These are phyloP conservation scores for Ambastaia sidthimunki DNA, from an alignment of 2,797 vertebrate genomes.

Conservation along the genomic window DNA sequence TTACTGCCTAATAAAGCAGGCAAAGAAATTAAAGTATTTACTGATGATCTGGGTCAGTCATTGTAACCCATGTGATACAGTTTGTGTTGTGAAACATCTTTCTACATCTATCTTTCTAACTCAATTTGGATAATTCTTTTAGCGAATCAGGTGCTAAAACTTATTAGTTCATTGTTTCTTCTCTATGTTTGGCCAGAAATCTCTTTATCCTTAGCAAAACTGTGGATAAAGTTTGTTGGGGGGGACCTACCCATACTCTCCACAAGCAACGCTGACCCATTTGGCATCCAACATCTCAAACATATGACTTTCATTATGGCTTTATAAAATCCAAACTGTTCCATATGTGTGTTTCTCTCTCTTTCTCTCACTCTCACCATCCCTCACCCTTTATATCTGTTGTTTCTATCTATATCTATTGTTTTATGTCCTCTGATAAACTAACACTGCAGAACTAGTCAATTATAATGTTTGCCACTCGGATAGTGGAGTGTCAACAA, in stretches of 20 bases:
- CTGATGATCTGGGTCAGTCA: too few relatives aligned
- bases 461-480: slow-evolving; percentile 19
- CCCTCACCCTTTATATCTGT: not conserved
- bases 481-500: slow-evolving; percentile 7
- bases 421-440: slow-evolving; percentile 38
- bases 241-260: slow-evolving; percentile 18
- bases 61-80: too few relatives aligned
- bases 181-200: slow-evolving; percentile 48
- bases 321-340: slow-evolving; percentile 61
- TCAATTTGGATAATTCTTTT: too few relatives aligned
- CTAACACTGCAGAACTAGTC: slow-evolving; percentile 14
- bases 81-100: too few relatives aligned
- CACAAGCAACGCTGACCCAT: slow-evolving; percentile 61
- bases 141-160: not conserved
- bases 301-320: slow-evolving; percentile 61
- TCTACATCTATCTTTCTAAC: too few relatives aligned
- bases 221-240: not conserved
- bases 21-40: too few relatives aligned
- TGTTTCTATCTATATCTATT: slow-evolving; percentile 31
- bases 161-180: slow-evolving; percentile 12
- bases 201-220: slow-evolving; percentile 44
- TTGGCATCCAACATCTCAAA: slow-evolving; percentile 57
- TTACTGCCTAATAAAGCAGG: too few relatives aligned
- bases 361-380: slow-evolving; percentile 27
- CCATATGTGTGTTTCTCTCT: slow-evolving; percentile 50